phyloP scores from a whole-genome alignment of 2,797 vertebrate species.

The Gadopsis bispinosus region DNA sequence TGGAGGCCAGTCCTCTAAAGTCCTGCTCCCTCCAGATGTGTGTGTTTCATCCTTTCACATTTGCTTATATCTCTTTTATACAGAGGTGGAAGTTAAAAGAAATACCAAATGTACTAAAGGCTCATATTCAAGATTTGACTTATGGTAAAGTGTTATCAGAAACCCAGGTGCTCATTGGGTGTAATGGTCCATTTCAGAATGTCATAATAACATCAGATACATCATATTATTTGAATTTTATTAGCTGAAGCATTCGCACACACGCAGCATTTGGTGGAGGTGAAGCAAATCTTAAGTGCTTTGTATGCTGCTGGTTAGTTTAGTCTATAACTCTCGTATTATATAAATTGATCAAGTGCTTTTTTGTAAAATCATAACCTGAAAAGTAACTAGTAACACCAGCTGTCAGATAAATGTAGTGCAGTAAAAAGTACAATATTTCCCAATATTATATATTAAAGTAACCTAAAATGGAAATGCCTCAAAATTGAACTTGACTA shows the following conservation, averaged over 20 bases:
- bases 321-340: not conserved
- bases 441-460: too few relatives aligned
- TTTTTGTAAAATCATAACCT: not conserved
- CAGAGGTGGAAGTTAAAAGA: not conserved
- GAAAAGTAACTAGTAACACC: not conserved
- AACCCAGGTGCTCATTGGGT: not conserved
- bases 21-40: conserved; percentile 80
- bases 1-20: conserved; percentile 58
- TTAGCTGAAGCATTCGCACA: not conserved
- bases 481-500: not conserved
- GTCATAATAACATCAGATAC: not conserved
- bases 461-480: not conserved
- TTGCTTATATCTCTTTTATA: not conserved
- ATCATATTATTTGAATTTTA: too few relatives aligned
- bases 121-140: not conserved
- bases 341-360: not conserved
- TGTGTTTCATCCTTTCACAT: not conserved
- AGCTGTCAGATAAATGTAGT: not conserved
- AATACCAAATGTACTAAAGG: not conserved
- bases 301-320: not conserved
- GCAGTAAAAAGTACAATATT: not conserved
- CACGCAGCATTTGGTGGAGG: not conserved
- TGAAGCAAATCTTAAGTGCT: not conserved
- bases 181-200: not conserved
- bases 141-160: not conserved